Percentiles rank a stretch among this genome's conserved stretches.
phyloP scores from a whole-genome alignment of 2,113 vertebrate species.

The Scalopus aquaticus region DNA sequence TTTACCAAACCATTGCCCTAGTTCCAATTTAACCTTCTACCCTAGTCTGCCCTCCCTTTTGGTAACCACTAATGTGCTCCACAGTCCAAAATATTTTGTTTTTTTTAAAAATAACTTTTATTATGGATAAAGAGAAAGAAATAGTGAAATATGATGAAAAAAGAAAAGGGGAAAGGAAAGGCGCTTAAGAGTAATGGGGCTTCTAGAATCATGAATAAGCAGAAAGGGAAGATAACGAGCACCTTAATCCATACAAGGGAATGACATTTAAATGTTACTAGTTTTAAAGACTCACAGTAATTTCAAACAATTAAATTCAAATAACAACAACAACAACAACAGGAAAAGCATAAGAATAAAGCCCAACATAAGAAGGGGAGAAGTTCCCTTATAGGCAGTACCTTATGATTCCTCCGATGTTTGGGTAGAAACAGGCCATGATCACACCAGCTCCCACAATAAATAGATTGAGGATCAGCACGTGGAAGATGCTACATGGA shows the following conservation, averaged over 20 bases:
- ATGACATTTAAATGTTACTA: not conserved
- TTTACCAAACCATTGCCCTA: too few species aligned
- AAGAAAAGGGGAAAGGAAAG: not conserved
- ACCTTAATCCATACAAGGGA: not conserved
- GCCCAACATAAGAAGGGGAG: not conserved
- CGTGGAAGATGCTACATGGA: constrained; percentile 88
- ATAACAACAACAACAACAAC: not conserved
- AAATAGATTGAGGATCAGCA: constrained; percentile 90
- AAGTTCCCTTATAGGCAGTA: constrained; percentile 66
- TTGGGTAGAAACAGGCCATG: constrained; percentile 95
- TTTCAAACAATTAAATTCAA: not conserved
- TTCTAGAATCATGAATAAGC: not conserved
- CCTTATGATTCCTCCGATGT: constrained; percentile 98
- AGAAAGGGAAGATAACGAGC: not conserved
- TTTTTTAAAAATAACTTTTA: not conserved
- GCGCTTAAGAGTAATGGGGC: not conserved
- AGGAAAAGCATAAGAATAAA: constrained; percentile 21
- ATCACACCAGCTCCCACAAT: constrained; percentile 92
- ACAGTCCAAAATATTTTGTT: too few species aligned
- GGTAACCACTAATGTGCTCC: too few species aligned
- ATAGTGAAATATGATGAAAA: not conserved
- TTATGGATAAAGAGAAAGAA: constrained; percentile 18
- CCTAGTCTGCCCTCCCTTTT: too few species aligned
- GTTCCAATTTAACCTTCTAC: too few species aligned
- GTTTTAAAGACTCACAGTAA: constrained; percentile 1